Evolutionary conservation across 2,888 invertebrate genomes (phyloP), one percentile per base, ranked within the genome.

Genomic region (Teinopalpus imperialis): DNA sequence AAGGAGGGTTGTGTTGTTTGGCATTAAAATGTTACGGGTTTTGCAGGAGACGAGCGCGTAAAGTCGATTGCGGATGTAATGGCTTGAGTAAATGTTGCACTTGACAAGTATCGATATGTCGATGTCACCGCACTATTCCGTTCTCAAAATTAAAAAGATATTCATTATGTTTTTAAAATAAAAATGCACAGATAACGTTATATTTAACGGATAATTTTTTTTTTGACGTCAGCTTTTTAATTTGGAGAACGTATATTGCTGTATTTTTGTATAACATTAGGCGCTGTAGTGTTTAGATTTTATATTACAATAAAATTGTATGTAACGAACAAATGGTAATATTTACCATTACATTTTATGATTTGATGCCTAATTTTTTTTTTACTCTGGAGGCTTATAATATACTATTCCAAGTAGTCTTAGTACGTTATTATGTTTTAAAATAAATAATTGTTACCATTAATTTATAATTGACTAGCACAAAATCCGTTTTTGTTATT

Each of bases 21-120:
- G 82, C 80, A 46, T 52, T 86, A 43, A 83, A 87, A 43, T 88
- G 87, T 51, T 81, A 81, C 48, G 82, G 87, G 54, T 81, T 87
- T 48, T 86, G 86, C 74, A 67, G 83, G 54, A 57, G 74, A 42
- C 68, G 74, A 30, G 81, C 76, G 54, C 59, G 75, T 24, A 74
- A 67, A 56, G 76, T 80, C 1, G 72, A 69, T 20, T 81, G 83
- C 56, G 61, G 66, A 2, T 77, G 82, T 67, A 69, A 68, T 56
- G 63, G 77, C 63, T 69, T 81, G 18, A 63, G 60, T 58, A 66
- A 70, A 23, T 76, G 78, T 69, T 79, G 78, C 66, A 73, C 74
- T 31, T 73, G 57, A 66, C 43, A 44, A 52, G 29, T 44, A 51
- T 41, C 32, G 46, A 48, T 41, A 43, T 10, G 14, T 37, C 30